Conservation (phyloP, 37 sponge, comb jelly and placozoan genomes). For the Mnemiopsis leidyi region DNA sequence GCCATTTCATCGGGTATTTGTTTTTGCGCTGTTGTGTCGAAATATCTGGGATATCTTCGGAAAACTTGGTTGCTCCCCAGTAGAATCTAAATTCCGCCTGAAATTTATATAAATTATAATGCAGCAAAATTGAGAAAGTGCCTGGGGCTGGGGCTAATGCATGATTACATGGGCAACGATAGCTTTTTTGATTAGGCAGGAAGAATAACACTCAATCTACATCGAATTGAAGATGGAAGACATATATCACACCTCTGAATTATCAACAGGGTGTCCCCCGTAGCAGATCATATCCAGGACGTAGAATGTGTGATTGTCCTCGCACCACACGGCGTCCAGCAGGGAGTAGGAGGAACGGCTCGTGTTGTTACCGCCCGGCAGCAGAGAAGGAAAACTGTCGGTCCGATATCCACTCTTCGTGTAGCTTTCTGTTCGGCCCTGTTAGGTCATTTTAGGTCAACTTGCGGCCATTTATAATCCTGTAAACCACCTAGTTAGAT, state of each 20-base stretch:
- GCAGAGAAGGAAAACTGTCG: conserved; percentile 79
- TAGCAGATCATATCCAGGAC: conserved; percentile 93
- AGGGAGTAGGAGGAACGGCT: conserved; percentile 71
- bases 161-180: too few relatives aligned
- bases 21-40: neutral
- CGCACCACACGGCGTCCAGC: conserved; percentile 83
- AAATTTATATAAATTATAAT: too few relatives aligned
- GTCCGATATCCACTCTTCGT: conserved; percentile 74
- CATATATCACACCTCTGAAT: conserved; percentile 77
- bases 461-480: too few relatives aligned
- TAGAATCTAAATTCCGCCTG: conserved; percentile 67
- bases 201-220: too few relatives aligned
- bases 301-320: conserved; percentile 71
- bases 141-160: too few relatives aligned
- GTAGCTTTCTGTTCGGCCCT: conserved; percentile 80
- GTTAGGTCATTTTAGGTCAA: too few relatives aligned
- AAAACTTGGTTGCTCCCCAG: conserved; percentile 61
- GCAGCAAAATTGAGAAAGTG: too few relatives aligned
- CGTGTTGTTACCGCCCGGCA: conserved; percentile 82
- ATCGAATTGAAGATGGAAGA: too few relatives aligned
- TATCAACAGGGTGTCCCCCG: conserved; percentile 79
- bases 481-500: too few relatives aligned
- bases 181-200: too few relatives aligned
- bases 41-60: neutral
- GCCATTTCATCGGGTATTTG: conserved; percentile 73